Evolutionary conservation across 2,797 vertebrate species (phyloP).

Genomic region (Pachyuromys duprasi): DNA sequence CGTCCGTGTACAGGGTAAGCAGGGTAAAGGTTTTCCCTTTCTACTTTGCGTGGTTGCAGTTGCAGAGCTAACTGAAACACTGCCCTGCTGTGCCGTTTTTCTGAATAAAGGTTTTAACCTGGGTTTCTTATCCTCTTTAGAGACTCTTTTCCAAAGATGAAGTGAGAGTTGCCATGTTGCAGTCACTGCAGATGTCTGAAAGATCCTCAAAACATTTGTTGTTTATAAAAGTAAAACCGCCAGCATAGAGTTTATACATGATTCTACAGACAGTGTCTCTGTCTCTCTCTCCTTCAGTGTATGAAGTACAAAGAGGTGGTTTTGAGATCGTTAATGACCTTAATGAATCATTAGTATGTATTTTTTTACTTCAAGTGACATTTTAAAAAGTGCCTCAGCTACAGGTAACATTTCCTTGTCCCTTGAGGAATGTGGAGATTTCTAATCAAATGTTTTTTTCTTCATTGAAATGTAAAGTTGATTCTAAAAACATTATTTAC

Average conservation of each 20-base stretch:
- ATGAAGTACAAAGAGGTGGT: not conserved
- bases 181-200: constrained; percentile 24
- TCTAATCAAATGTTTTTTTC: constrained; percentile 28
- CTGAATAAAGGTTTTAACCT: constrained; percentile 28
- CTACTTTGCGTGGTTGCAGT: not conserved
- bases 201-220: constrained; percentile 20
- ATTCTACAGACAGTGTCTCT: not conserved
- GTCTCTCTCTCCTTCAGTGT: not conserved
- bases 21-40: not conserved
- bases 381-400: not conserved
- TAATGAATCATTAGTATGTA: not conserved
- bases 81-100: not conserved
- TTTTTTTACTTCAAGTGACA: not conserved
- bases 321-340: not conserved
- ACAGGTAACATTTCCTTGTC: not conserved
- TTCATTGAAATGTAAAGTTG: constrained; percentile 12
- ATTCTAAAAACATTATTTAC: constrained; percentile 39
- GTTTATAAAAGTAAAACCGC: not conserved
- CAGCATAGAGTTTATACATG: not conserved
- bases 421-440: not conserved
- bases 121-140: constrained; percentile 22
- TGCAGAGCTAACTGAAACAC: not conserved
- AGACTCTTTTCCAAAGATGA: not conserved
- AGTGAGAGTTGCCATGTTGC: not conserved
- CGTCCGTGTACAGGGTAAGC: not conserved